Conservation (phyloP, 1,140 invertebrate genomes). For the Meloidogyne floridensis region DNA sequence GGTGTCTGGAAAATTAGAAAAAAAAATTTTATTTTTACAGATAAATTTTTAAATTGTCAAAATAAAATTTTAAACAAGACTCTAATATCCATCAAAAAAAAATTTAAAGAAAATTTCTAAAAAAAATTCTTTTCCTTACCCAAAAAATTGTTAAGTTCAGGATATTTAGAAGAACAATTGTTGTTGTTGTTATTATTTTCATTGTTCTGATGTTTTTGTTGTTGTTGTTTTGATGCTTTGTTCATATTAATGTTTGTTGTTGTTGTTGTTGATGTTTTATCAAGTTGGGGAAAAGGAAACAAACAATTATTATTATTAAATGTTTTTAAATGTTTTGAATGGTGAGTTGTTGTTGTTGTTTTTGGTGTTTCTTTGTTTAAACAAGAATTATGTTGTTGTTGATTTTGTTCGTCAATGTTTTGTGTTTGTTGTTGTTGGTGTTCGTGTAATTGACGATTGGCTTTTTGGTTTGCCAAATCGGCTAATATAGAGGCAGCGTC, state of each 20-base stretch:
- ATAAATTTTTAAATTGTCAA: conserved; percentile 10
- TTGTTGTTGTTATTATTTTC: not conserved
- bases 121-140: conserved; percentile 26
- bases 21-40: not conserved
- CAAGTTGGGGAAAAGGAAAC: conserved; percentile 20
- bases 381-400: not conserved
- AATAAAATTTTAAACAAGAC: not conserved
- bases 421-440: not conserved
- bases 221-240: not conserved
- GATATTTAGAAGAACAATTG: conserved; percentile 42
- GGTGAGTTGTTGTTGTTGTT: not conserved
- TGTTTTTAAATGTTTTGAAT: not conserved
- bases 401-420: not conserved
- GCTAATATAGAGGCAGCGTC: conserved; percentile 29
- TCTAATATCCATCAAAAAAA: too few relatives aligned
- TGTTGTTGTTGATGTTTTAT: conserved; percentile 9
- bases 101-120: too few relatives aligned
- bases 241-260: too few relatives aligned
- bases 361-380: not conserved
- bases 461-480: conserved; percentile 27
- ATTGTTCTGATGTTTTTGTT: not conserved
- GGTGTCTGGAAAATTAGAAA: conserved; percentile 31
- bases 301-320: not conserved
- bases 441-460: too few relatives aligned
- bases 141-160: conserved; percentile 38